These are phyloP conservation scores for Cichlasoma orientale DNA, from an alignment of 2,797 vertebrate species.

Conservation along the genomic window DNA sequence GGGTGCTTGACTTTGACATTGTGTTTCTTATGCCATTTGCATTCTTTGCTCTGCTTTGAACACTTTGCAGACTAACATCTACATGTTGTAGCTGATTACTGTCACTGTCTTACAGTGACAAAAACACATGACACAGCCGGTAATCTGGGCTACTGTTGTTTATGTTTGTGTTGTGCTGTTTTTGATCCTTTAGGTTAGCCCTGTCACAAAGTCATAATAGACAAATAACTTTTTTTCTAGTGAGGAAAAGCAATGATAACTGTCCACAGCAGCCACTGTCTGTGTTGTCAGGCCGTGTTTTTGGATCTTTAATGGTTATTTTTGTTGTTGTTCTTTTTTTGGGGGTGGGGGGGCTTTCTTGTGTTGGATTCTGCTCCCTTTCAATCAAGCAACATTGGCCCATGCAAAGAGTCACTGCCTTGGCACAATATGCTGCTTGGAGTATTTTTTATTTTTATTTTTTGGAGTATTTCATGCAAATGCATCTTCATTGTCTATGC, in stretches of 20 bases:
- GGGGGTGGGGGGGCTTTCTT: background rate
- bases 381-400: background rate
- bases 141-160: background rate
- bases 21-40: background rate
- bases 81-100: background rate
- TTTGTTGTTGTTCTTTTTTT: background rate
- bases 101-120: background rate
- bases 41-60: background rate
- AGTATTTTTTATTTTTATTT: no score
- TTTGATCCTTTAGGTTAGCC: background rate
- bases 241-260: background rate
- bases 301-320: no score
- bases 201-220: background rate
- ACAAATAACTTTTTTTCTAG: background rate
- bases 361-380: background rate
- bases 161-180: background rate
- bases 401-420: background rate
- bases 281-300: background rate
- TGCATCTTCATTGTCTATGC: background rate
- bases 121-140: background rate
- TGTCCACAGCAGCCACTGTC: background rate
- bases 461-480: background rate
- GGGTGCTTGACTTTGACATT: no score
- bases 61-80: background rate
- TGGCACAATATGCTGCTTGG: background rate